These are phyloP conservation scores for Melanotaenia duboulayi DNA, from an alignment of 2,113 vertebrate species.

Conservation along the genomic window DNA sequence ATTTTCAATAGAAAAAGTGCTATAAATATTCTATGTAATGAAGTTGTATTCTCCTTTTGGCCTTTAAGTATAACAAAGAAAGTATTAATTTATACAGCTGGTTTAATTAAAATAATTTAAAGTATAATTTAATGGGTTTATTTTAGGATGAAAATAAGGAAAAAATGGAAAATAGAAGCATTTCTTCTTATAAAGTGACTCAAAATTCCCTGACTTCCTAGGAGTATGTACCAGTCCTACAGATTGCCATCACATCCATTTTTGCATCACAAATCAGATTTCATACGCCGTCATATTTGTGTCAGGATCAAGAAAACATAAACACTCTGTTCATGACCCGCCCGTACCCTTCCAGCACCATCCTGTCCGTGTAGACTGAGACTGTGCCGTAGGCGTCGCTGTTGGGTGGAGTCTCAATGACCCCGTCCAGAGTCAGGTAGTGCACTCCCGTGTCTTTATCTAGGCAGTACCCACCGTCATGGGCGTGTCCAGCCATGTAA, in stretches of 20 bases:
- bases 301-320: slow-evolving; percentile 49
- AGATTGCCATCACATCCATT: neutral
- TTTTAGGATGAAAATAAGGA: neutral
- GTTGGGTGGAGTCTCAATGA: slow-evolving; percentile 90
- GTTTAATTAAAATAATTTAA: neutral
- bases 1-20: neutral
- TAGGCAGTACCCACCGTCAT: slow-evolving; percentile 86
- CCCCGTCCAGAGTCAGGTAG: slow-evolving; percentile 88
- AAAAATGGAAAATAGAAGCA: neutral
- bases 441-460: slow-evolving; percentile 87
- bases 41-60: neutral
- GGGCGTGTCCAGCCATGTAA: slow-evolving; percentile 91
- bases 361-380: slow-evolving; percentile 88
- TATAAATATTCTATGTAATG: neutral
- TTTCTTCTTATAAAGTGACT: neutral
- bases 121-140: too few species aligned
- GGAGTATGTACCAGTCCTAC: too few species aligned
- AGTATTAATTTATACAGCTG: neutral
- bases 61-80: neutral
- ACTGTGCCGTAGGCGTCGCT: slow-evolving; percentile 89
- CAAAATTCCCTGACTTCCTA: neutral
- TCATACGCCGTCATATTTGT: neutral
- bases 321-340: slow-evolving; percentile 85
- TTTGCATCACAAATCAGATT: neutral
- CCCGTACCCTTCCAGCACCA: slow-evolving; percentile 90